Conservation (phyloP, 2,888 invertebrate genomes). For the Alloscopus bannaensis region DNA sequence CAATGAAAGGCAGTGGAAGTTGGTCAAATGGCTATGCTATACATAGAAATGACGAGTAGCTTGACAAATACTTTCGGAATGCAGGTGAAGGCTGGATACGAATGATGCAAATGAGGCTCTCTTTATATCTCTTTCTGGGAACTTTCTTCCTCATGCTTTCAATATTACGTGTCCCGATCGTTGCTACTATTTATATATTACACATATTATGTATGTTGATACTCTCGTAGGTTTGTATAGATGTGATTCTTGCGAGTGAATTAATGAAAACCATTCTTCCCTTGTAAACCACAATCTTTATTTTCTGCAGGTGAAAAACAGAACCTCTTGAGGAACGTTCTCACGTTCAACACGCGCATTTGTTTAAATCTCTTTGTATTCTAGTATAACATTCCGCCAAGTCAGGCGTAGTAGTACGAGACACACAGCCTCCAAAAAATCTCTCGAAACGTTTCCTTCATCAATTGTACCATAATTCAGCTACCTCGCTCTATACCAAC, state of each 20-base stretch:
- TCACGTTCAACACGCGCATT: neutral
- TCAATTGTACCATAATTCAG: conserved; percentile 4
- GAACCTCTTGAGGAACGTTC: neutral
- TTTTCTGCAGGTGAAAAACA: too few relatives aligned
- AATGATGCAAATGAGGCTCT: too few relatives aligned
- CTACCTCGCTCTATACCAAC: conserved; percentile 47
- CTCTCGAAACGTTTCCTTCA: conserved; percentile 27
- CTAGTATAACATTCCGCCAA: conserved; percentile 47
- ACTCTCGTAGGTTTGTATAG: neutral
- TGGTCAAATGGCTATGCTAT: too few relatives aligned
- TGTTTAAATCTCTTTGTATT: conserved; percentile 36
- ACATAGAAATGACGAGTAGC: too few relatives aligned
- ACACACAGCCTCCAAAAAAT: conserved; percentile 49
- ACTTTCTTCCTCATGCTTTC: neutral
- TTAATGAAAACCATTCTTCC: too few relatives aligned
- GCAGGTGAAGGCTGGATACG: too few relatives aligned
- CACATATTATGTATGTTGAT: neutral
- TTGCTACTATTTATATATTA: neutral
- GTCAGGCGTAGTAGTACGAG: conserved; percentile 34
- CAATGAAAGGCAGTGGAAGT: conserved; percentile 48
- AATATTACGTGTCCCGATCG: neutral
- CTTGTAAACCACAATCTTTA: too few relatives aligned
- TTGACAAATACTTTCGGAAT: too few relatives aligned
- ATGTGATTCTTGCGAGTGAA: too few relatives aligned
- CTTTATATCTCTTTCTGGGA: neutral